Base-by-base conservation (phyloP, 2,797 vertebrate species). In the Danio choprae region DNA sequence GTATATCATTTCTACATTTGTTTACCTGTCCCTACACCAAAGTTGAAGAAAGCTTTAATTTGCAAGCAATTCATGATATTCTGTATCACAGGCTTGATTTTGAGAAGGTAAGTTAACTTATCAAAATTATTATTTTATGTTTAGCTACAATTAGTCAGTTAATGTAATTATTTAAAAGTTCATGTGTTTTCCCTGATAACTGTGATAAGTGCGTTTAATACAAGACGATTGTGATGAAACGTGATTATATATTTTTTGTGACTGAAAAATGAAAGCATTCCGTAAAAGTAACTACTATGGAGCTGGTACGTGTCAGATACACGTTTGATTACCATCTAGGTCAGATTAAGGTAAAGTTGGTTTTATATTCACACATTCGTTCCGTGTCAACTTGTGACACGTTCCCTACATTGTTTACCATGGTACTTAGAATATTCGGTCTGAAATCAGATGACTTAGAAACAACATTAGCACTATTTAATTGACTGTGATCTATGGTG, bases 11-110 rank as follows among this genome's bases (percentile, higher is more conserved):
- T 0, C 6, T 95, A 73, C 97, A 99, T 91, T 88, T 99, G 60
- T 74, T 91, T 0, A 78, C 90, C 58, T 99, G 98, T 67, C 98
- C 98, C 5, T 98, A 95, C 65, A 95, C 96, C 3, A 99, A 99
- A 91, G 98, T 99, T 40, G 98, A 99, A 73, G 98, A 99, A 87
- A 99, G 98, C 85, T 99, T 99, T 87, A 98, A 95, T 68, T 87
- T 99, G 41, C 98, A 99, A 90, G 98, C 98, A 1, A 81, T 86
- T 6, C 98, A 99, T 40, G 98, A 99, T 80, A 92, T 99, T 85
- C 83, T 98, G 4, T 99, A 95, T 85, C 94, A 99, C 90, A 92
- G 92, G 51, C 87, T 95, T 80, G 90, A 95, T 44, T 84, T 97
- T 81, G 92, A 95, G 53, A 92, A 96, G 96, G 98, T 98, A 90